Evolutionary conservation across 2,113 vertebrate species (phyloP), one percentile per base, ranked within the genome.

Genomic region (Tachycineta bicolor): DNA sequence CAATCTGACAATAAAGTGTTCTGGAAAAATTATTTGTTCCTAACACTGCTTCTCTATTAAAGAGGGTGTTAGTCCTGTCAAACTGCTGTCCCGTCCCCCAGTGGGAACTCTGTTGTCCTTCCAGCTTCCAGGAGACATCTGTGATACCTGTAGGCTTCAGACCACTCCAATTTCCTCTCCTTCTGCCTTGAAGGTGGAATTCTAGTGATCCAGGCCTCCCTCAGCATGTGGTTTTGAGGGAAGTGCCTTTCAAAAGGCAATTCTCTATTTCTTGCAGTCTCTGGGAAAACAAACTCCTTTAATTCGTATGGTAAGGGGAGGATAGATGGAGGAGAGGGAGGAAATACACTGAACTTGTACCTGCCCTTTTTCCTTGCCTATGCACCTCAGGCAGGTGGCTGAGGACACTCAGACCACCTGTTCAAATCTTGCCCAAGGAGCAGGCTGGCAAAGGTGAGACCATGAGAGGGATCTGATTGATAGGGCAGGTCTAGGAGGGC

Each of bases 221-320:
- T 79, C 0, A 0, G 22, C 21, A 2, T 17, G 49, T 41, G 37
- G 16, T 49, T 83, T 83, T 55, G 20, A 89, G 60, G 24, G 21
- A 83, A 69, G 8, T 7, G 7, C 16, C 25, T 13, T 55, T 83
- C n/a, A 86, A 68, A 80, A 86, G 20, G 31, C 39, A 52, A 71
- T 94, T 68, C 29, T 83, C 18, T 31, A 8, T 77, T 80, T 63
- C 44, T 73, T 74, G 23, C 53, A 52, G 31, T 50, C 33, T 20
- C 16, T 39, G 53, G 46, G 19, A 84, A 19, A 62, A 28, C 3
- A 58, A 68, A 49, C 20, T 33, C 22, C 33, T 70, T 33, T 49
- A 31, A 34, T 25, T 64, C 2, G 0, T 25, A 25, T 17, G 9
- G 33, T 2, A 1, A 62, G 20, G 1, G 2, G 23, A 41, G 23